Evolutionary conservation across 2,113 vertebrate genomes (phyloP), one percentile per base, ranked within the genome.

Genomic region (Pterocles burchelli): DNA sequence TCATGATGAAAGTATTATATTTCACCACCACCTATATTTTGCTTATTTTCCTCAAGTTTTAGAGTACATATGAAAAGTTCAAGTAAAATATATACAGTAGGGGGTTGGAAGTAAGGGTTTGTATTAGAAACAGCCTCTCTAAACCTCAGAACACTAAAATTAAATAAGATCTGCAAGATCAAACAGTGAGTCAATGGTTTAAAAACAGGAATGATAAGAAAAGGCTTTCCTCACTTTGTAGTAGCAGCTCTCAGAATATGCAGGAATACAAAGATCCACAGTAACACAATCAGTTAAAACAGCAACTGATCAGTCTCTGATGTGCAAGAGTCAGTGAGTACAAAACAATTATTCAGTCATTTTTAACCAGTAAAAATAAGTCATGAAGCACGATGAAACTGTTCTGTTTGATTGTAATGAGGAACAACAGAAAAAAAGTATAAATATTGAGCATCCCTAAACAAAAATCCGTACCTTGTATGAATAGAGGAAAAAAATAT

Each of bases 201-300:
- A 94, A 95, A 90, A 81, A 17, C 28, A 89, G 51, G 25, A 38
- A 43, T 59, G 82, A 86, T 68, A 86, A 89, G 79, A 85, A 85
- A 90, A 90, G 48, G 17, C 7, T 80, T 61, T 43, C 57, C 84
- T 71, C 57, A 66, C 67, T 82, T 85, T 88, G 85, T 75, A 78
- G 81, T 15, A 52, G 62, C 48, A 66, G 51, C 62, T 80, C 65
- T 58, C 63, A 49, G 38, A 78, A 77, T 49, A 81, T 41, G 62
- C 63, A 82, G 43, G 68, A 93, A 88, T 66, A 94, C n/a, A 68
- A 78, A 92, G 38, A 80, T 77, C 68, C 75, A n/a, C 9, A 29
- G 83, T 68, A 94, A 95, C 46, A 90, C 51, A 59, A 49, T 33
- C 77, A 85, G 58, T 61, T 81, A 78, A 82, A 83, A 58, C 68